phyloP scores from a whole-genome alignment of 2,113 vertebrate species.

The Clinocottus analis region DNA sequence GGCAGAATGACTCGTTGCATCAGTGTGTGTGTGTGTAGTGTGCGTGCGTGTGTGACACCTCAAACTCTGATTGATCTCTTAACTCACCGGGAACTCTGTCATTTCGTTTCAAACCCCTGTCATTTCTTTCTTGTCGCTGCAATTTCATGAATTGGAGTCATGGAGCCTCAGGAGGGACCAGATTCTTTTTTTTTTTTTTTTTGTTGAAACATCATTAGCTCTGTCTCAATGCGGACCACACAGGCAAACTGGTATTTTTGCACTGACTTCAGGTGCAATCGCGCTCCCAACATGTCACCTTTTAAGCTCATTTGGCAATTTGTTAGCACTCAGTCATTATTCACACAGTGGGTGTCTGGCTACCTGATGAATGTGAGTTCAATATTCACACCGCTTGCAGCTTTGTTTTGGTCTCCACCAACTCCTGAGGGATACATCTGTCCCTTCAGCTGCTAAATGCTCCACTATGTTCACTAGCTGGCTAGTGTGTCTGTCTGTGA shows the following conservation, averaged over 20 bases:
- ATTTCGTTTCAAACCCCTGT: neutral
- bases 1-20: neutral
- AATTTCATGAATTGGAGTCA: neutral
- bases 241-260: neutral
- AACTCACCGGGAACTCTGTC: neutral
- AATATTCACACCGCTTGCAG: neutral
- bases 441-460: neutral
- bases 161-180: neutral
- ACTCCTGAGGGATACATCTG: neutral
- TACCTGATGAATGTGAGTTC: neutral
- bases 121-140: neutral
- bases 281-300: neutral
- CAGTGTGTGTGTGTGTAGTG: neutral
- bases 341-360: neutral
- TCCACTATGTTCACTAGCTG: neutral
- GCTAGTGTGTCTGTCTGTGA: neutral
- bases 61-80: neutral
- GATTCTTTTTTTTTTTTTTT: too few relatives aligned
- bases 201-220: neutral
- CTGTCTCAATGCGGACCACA: neutral
- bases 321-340: neutral
- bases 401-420: neutral
- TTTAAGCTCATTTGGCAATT: neutral
- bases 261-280: neutral
- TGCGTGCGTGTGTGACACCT: neutral